phyloP scores from a whole-genome alignment of 2,888 invertebrate genomes.

The Ennomos erosarius region DNA sequence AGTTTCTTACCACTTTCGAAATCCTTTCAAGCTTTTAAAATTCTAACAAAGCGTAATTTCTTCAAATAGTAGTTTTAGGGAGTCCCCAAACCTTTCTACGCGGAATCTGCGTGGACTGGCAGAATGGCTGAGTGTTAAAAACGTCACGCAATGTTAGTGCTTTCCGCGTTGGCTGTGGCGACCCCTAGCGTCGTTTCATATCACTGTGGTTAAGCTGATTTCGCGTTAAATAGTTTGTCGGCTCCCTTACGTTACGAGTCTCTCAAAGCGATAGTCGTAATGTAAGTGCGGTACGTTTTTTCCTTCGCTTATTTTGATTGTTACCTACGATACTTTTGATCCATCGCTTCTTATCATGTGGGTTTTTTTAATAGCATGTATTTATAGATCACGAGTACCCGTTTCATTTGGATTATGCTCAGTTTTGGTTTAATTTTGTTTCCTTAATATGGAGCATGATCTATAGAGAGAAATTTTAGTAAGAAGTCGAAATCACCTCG shows the following conservation, averaged over 20 bases:
- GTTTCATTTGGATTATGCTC: constrained; percentile 61
- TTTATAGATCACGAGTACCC: constrained; percentile 51
- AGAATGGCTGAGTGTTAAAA: no score
- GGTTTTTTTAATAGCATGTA: constrained; percentile 84
- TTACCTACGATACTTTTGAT: constrained; percentile 53
- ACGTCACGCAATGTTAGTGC: no score
- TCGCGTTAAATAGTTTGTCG: constrained; percentile 9
- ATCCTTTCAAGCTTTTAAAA: constrained; percentile 12
- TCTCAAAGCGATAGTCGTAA: constrained; percentile 36
- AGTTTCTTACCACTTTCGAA: constrained; percentile 28
- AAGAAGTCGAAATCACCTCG: constrained; percentile 30
- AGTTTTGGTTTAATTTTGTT: constrained; percentile 46
- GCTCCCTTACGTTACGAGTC: constrained; percentile 8
- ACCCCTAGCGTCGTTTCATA: no score
- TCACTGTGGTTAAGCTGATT: not conserved
- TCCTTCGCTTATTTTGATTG: constrained; percentile 56
- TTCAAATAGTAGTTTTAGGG: constrained; percentile 16
- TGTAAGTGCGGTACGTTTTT: constrained; percentile 49
- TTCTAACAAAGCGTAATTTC: constrained; percentile 20
- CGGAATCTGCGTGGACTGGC: not conserved
- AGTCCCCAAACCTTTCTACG: constrained; percentile 6
- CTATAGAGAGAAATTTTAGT: constrained; percentile 38
- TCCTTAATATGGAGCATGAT: constrained; percentile 52
- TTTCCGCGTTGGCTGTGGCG: no score
- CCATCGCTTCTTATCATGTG: constrained; percentile 80